Percentiles rank a stretch among this genome's conserved stretches.
Conservation (phyloP, 2,888 invertebrate species). For the Tryphoninae sp. region DNA sequence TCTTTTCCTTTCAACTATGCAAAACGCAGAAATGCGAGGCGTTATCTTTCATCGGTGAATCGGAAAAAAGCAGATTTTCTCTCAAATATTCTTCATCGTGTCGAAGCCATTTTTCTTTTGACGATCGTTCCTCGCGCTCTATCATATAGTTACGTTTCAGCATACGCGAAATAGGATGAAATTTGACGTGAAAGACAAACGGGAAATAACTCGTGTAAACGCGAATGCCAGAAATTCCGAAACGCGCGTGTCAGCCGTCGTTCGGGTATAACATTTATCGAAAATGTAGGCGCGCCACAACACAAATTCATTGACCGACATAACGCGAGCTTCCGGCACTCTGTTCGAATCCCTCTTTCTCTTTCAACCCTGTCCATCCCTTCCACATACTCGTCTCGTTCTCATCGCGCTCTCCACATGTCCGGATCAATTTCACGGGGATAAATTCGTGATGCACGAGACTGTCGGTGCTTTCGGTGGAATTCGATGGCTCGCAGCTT, state of each 20-base stretch:
- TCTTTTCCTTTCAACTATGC: too few relatives aligned
- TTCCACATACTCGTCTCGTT: conserved; percentile 7
- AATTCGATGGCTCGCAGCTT: background rate
- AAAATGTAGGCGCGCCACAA: conserved; percentile 12
- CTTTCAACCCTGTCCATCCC: background rate
- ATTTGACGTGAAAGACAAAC: background rate
- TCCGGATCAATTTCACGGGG: conserved; percentile 46
- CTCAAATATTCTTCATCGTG: too few relatives aligned
- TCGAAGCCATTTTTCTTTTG: background rate
- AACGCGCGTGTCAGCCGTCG: background rate
- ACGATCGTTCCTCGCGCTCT: background rate
- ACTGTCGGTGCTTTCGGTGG: conserved; percentile 8
- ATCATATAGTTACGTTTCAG: too few relatives aligned
- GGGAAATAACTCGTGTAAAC: background rate
- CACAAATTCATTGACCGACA: conserved; percentile 37
- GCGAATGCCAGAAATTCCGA: background rate
- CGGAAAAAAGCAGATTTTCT: too few relatives aligned
- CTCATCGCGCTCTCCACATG: conserved; percentile 18
- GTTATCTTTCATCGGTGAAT: too few relatives aligned
- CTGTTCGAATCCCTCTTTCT: conserved; percentile 12
- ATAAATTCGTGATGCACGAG: conserved; percentile 33
- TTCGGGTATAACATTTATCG: conserved; percentile 4
- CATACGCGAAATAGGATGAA: background rate
- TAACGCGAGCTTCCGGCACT: conserved; percentile 2
- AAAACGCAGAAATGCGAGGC: too few relatives aligned